Evolutionary conservation across 2,113 vertebrate genomes (phyloP), one percentile per base, ranked within the genome.

Genomic region (Asarcornis scutulata): DNA sequence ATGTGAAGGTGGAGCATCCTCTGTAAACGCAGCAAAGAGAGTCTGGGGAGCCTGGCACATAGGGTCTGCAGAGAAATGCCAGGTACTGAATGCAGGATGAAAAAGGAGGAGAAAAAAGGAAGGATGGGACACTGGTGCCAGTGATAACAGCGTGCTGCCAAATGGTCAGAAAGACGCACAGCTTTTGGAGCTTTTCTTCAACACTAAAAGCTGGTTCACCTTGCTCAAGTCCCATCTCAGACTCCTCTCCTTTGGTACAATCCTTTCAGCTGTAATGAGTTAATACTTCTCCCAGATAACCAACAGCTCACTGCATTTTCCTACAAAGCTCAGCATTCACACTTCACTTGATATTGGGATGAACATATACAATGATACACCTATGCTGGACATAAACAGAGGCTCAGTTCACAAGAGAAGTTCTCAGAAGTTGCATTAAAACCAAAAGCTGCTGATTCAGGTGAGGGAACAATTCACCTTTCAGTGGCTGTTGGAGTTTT

Each of bases 311-410:
- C 69, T 73, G 84, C 58, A 5, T 77, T 66, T 62, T 53, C 92
- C 84, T 46, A 95, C 93, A 95, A 80, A 95, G 86, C 81, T 67
- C 62, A 32, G 88, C 93, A 92, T 84, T 94, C 83, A 91, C 38
- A 10, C 72, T 76, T 20, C 59, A 44, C 55, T 48, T 21, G 25
- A 86, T 63, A 31, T 69, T 3, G 0, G 38, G 74, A 86, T 55
- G 72, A 89, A 89, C 1, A 0, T 86, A 88, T n/a, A 95, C 91
- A 96, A 75, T 71, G 75, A 77, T 88, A 36, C 84, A 63, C 87
- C 92, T 92, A 92, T 76, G 68, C 78, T 22, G 50, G 64, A 38
- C 81, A 36, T 80, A 94, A 95, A 93, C 40, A 55, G 66, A 73
- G 48, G 74, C 79, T 89, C 84, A 83, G 88, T 83, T 89, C 80